Conservation (phyloP, 2,888 invertebrate species). For the Catocala fraxini region DNA sequence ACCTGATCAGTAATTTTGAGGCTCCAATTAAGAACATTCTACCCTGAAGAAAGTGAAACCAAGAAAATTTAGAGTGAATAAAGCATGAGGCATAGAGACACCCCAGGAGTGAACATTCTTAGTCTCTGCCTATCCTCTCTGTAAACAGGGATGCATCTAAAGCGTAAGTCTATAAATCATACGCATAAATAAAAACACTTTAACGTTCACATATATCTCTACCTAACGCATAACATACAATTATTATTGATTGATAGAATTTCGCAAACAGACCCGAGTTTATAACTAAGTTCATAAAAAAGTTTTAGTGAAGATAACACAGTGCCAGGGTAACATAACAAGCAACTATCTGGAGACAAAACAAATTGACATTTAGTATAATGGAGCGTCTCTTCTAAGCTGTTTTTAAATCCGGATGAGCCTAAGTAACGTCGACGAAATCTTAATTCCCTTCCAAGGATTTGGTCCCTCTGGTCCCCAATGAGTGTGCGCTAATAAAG, state of each 20-base stretch:
- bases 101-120: too few species aligned
- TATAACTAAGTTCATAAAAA: slow-evolving; percentile 8
- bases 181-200: too few species aligned
- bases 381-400: slow-evolving; percentile 28
- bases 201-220: too few species aligned
- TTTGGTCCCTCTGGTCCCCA: slow-evolving; percentile 9
- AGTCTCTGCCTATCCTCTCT: too few species aligned
- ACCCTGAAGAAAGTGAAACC: too few species aligned
- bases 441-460: slow-evolving; percentile 27
- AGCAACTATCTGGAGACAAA: slow-evolving; percentile 11
- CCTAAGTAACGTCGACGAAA: slow-evolving; percentile 19
- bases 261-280: background rate
- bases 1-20: too few species aligned
- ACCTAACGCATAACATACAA: background rate
- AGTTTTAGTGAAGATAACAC: slow-evolving; percentile 1
- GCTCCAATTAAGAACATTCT: too few species aligned
- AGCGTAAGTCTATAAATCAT: too few species aligned
- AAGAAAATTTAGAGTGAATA: too few species aligned
- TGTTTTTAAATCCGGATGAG: slow-evolving; percentile 37
- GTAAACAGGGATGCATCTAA: too few species aligned
- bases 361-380: slow-evolving; percentile 29
- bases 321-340: background rate
- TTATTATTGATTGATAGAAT: background rate
- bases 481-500: slow-evolving; percentile 13
- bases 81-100: too few species aligned